A percentile compares a stretch with the other conserved stretches of the same genome.
phyloP scores from a whole-genome alignment of 1,140 invertebrate species.

The Laupala kohalensis region DNA sequence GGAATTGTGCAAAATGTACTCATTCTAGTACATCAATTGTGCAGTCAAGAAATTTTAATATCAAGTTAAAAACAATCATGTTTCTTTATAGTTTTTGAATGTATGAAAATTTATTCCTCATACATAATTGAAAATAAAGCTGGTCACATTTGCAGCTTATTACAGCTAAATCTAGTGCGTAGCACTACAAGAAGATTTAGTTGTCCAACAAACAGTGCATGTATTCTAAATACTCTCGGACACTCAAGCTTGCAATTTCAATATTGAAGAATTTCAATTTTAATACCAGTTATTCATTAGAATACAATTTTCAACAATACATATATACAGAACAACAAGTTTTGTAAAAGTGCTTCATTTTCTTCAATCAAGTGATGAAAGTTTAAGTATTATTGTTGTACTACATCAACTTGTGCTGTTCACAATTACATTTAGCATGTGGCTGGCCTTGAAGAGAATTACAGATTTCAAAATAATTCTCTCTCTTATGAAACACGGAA shows the following conservation, averaged over 20 bases:
- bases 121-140: too few species aligned
- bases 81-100: too few species aligned
- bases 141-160: background rate
- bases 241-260: background rate
- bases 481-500: background rate
- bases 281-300: background rate
- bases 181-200: background rate
- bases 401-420: background rate
- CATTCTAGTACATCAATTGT: too few species aligned
- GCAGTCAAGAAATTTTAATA: too few species aligned
- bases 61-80: too few species aligned
- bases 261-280: background rate
- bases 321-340: background rate
- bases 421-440: background rate
- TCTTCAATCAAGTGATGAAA: too few species aligned
- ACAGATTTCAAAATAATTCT: background rate
- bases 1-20: too few species aligned
- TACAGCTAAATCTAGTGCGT: background rate
- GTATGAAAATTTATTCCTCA: too few species aligned
- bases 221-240: background rate
- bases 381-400: background rate
- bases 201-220: background rate
- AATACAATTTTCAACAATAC: background rate
- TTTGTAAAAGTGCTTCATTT: background rate
- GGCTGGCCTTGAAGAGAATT: background rate